Base-by-base conservation (phyloP, 1,140 invertebrate genomes). In the Campodea augens region DNA sequence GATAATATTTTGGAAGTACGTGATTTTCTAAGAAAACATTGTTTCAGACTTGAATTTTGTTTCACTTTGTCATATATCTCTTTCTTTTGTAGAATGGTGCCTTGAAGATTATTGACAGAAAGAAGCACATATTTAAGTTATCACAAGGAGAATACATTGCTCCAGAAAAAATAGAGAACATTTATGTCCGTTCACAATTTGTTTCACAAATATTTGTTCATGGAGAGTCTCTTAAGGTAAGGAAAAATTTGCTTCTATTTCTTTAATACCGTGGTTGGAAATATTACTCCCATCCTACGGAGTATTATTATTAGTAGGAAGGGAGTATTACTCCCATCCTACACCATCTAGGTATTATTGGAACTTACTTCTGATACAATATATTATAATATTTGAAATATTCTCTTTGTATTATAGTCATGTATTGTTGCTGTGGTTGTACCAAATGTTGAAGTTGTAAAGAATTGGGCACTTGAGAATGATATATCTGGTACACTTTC, bases 121-220 rank as follows among this genome's bases (percentile, higher is more conserved):
- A 85, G 65, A 95, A 96, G 66, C 85, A 96, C 63, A 95, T 93
- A 51, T 98, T 98, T 65, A 97, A 97, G 66, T 65, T 96, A 40
- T 86, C 89, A 25, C 91, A 96, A 70, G 93, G 93, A 48, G 93
- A 98, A 67, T 98, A 98, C 56, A 93, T 98, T 59, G 90, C 95
- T 52, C 92, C 93, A 42, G 93, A 98, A 65, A 98, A 97, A 71
- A 95, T 99, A 55, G 95, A 98, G 70, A 93, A 88, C 62, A 87
- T 96, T 57, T 97, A 98, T 60, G 75, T 84, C 43, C 73, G 85
- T 56, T 89, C 85, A 63, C 78, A 84, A 54, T 89, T 86, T 55
- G 83, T 98, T 4, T 78, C 88, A 55, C 95, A 99, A 73, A 79
- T 96, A 15, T 98, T 88, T 68, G 86, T 99, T 10, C 80, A 98